Percentiles rank a stretch among this genome's conserved stretches.
phyloP scores from a whole-genome alignment of 2,113 vertebrate species.

The Saguinus midas region DNA sequence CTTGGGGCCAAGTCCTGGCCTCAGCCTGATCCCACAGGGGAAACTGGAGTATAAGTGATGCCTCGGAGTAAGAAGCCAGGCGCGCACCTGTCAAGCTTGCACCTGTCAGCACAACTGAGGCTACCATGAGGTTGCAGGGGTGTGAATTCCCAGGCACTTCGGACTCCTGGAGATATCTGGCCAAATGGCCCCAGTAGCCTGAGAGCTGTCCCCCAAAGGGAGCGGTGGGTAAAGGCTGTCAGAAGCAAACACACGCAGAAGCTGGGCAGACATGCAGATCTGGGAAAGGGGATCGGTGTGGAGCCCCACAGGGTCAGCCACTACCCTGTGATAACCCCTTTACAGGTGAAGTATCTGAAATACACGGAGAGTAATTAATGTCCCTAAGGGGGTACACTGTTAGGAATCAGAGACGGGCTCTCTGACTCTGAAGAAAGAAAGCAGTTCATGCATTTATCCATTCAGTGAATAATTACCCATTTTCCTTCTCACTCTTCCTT shows the following conservation, averaged over 20 bases:
- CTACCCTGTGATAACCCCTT: background rate
- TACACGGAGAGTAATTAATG: rapidly evolving
- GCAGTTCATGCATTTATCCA: too few relatives aligned
- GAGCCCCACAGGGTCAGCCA: rapidly evolving
- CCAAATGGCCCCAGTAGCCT: background rate
- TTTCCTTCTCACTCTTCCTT: too few relatives aligned
- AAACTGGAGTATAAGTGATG: rapidly evolving
- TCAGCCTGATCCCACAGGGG: background rate
- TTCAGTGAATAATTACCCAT: rapidly evolving
- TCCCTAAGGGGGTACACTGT: background rate
- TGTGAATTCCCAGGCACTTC: background rate
- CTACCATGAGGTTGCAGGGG: rapidly evolving
- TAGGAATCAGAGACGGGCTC: background rate
- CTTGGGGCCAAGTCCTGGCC: background rate
- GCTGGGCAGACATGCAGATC: rapidly evolving
- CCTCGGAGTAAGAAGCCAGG: background rate
- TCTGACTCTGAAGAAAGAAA: background rate
- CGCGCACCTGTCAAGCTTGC: too few relatives aligned
- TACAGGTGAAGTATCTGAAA: background rate
- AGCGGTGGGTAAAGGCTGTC: rapidly evolving
- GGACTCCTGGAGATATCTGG: too few relatives aligned
- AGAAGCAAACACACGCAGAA: background rate
- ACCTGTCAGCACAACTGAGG: background rate
- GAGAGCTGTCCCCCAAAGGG: background rate
- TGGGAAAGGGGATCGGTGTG: rapidly evolving